Percentiles rank a stretch among this genome's conserved stretches.
Conservation (phyloP, 2,113 vertebrate genomes). For the Chaetops frenatus region DNA sequence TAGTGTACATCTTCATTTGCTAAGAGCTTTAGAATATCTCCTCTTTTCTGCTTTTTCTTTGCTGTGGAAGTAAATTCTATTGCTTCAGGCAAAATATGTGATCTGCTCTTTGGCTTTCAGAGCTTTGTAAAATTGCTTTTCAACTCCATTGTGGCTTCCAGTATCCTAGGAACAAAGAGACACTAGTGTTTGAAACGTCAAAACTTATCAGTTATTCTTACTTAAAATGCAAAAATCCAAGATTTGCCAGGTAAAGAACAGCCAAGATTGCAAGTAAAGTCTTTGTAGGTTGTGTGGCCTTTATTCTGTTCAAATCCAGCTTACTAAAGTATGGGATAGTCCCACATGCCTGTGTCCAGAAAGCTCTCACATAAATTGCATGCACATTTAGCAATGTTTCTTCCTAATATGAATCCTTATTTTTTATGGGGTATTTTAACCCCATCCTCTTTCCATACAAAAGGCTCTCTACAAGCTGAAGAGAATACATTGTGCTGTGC, state of each 20-base stretch:
- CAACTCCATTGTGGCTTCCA: background rate
- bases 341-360: background rate
- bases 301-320: background rate
- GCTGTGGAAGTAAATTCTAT: background rate
- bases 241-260: background rate
- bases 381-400: background rate
- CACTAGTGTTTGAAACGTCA: background rate
- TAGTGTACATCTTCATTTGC: background rate
- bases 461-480: background rate
- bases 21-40: background rate
- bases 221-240: background rate
- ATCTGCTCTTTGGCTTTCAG: background rate
- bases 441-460: background rate
- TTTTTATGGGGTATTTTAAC: background rate
- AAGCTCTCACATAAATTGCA: background rate
- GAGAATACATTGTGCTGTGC: background rate
- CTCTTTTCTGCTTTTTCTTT: background rate
- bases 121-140: background rate
- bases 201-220: background rate
- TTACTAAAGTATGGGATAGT: background rate
- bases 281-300: background rate
- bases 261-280: background rate
- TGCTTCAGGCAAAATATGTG: background rate
- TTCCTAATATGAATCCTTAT: background rate
- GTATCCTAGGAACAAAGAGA: background rate